Percentiles rank a stretch among this genome's conserved stretches.
Conservation (phyloP, 1,140 invertebrate species). For the Apis laboriosa region DNA sequence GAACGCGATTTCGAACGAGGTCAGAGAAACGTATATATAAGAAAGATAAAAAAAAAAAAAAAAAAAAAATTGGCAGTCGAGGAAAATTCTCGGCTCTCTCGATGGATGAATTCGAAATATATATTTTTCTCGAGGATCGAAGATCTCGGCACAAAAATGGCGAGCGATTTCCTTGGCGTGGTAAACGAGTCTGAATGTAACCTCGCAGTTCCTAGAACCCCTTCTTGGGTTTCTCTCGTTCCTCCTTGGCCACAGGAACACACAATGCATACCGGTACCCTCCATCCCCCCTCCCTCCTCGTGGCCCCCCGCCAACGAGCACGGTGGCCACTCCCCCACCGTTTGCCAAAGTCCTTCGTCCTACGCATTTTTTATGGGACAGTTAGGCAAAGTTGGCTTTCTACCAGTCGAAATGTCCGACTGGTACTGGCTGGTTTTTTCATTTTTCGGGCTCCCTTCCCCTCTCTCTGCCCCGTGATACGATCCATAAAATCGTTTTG, state of each 20-base stretch:
- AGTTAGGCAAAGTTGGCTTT: constrained; percentile 33
- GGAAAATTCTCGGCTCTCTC: no score
- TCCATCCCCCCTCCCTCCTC: neutral
- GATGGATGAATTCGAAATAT: no score
- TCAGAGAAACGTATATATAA: no score
- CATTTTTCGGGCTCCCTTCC: neutral
- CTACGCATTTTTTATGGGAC: constrained; percentile 58
- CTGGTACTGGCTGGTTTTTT: neutral
- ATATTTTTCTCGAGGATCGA: no score
- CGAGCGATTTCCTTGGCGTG: constrained; percentile 29
- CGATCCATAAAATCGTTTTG: no score
- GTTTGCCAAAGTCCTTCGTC: constrained; percentile 42
- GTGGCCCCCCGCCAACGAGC: neutral
- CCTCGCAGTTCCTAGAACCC: constrained; percentile 64
- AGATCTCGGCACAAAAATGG: neutral
- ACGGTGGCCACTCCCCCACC: constrained; percentile 33
- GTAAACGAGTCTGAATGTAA: constrained; percentile 57
- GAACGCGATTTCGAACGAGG: neutral
- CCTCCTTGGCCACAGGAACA: constrained; percentile 34
- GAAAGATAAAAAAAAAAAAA: no score
- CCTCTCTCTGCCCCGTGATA: no score
- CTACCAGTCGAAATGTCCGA: constrained; percentile 1
- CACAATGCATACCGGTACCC: constrained; percentile 66
- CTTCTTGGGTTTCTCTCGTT: constrained; percentile 45
- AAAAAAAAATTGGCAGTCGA: no score